Conservation (phyloP, 2,797 vertebrate species). For the Tragelaphus oryx region DNA sequence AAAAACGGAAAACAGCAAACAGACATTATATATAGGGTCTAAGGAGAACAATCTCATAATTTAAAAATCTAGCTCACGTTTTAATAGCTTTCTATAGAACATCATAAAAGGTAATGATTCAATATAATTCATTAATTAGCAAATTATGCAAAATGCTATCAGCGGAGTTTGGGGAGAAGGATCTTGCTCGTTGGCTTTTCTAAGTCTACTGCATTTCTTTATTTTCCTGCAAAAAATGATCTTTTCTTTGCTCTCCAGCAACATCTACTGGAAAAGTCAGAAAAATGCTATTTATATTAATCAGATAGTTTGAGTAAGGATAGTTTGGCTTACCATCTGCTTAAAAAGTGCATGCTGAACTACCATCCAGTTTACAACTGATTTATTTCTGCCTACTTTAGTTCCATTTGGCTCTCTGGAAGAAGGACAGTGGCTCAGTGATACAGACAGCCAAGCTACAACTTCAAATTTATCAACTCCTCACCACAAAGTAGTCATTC, state of each 20-base stretch:
- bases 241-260: conserved; percentile 87
- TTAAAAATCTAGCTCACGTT: conserved; percentile 35
- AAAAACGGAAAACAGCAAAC: conserved; percentile 67
- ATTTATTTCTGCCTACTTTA: conserved; percentile 19
- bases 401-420: not conserved
- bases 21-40: conserved; percentile 55
- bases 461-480: not conserved
- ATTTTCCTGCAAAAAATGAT: conserved; percentile 61
- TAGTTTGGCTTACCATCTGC: conserved; percentile 72
- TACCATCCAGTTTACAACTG: conserved; percentile 18
- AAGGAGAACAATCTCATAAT: conserved; percentile 64
- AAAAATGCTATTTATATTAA: conserved; percentile 85
- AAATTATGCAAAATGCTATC: conserved; percentile 74
- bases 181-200: conserved; percentile 71
- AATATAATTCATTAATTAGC: conserved; percentile 77
- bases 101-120: conserved; percentile 72
- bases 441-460: not conserved
- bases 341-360: conserved; percentile 59
- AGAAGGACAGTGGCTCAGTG: not conserved
- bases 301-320: conserved; percentile 78
- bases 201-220: conserved; percentile 76
- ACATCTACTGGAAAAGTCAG: conserved; percentile 87
- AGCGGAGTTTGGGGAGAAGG: conserved; percentile 67
- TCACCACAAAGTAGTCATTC: conserved; percentile 52
- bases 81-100: conserved; percentile 69